Percentiles rank a stretch among this genome's conserved stretches.
Conservation (phyloP, 2,113 vertebrate genomes). For the Mus pahari region DNA sequence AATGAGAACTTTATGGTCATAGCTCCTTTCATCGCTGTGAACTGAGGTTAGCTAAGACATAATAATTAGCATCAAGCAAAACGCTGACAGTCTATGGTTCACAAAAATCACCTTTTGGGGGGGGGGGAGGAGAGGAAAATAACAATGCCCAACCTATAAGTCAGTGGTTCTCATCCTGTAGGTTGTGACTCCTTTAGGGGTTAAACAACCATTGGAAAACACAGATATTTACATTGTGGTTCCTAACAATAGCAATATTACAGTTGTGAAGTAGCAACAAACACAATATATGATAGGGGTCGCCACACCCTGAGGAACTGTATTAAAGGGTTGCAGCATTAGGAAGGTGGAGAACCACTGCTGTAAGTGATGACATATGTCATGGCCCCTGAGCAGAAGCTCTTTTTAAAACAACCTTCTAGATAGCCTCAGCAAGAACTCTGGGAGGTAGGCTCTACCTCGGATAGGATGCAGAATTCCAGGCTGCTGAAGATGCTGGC, state of each 20-base stretch:
- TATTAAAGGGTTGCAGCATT: not conserved
- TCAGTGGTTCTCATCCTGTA: not conserved
- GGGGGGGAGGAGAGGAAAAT: not conserved
- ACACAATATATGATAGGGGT: not conserved
- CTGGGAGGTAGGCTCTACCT: not conserved
- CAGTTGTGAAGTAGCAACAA: not conserved
- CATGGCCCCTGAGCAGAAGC: not conserved
- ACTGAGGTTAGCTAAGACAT: not conserved
- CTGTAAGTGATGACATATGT: not conserved
- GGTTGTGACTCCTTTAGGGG: not conserved
- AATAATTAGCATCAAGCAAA: not conserved
- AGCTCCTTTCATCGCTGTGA: not conserved
- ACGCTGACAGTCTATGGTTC: not conserved
- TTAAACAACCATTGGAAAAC: not conserved
- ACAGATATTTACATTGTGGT: not conserved
- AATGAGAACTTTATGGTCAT: not conserved
- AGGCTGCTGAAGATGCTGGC: not conserved
- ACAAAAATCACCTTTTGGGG: not conserved
- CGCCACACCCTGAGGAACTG: not conserved
- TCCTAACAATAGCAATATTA: not conserved
- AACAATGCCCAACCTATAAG: not conserved
- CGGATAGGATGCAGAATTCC: not conserved
- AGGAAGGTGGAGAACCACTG: not conserved
- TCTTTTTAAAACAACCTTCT: not conserved
- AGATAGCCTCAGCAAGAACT: not conserved